Base-by-base conservation (phyloP, 2,797 vertebrate genomes). In the Triplophysa bombifrons region DNA sequence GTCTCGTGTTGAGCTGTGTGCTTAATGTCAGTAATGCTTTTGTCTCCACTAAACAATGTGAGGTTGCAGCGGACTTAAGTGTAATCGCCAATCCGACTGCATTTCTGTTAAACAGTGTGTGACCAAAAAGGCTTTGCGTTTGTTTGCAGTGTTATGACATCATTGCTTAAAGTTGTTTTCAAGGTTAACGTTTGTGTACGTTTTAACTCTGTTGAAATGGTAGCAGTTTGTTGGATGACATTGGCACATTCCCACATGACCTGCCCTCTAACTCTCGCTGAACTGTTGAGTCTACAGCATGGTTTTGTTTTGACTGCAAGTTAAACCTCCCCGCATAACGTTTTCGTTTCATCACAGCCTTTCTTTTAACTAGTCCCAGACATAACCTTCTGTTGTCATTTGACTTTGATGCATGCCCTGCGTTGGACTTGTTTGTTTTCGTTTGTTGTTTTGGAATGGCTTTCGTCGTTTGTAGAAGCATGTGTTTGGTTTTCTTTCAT, bases 381-480 rank as follows among this genome's bases (percentile, higher is more conserved):
- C 55, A 74, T 77, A 77, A 85, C 76, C 58, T 74, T 71, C 72
- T 72, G 46, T 82, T 85, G 78, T 84, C 88, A 88, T 93, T 90
- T 89, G 91, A 91, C 93, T 93, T 68, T 72, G 74, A 64, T 92
- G 94, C 94, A 94, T 93, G 93, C 53, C 75, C 82, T 93, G 84
- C 92, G 69, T 95, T 94, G 92, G 89, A 86, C 51, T 6, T 0
- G n/a, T 73, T 83, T 78, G 3, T 76, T 89, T 92, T 89, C 91
- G 91, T 94, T 87, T 87, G 91, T 90, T 53, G 48, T 76, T 88
- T 93, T 90, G 93, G 91, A 94, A 94, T 93, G 93, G 90, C 93
- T 84, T 12, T 60, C 20, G 22, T 88, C 88, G 87, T 92, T 89
- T 90, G 92, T 92, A 92, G 92, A 83, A 93, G 95, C 96, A 97